Conservation (phyloP, 2,113 vertebrate genomes). For the Proteles cristata region DNA sequence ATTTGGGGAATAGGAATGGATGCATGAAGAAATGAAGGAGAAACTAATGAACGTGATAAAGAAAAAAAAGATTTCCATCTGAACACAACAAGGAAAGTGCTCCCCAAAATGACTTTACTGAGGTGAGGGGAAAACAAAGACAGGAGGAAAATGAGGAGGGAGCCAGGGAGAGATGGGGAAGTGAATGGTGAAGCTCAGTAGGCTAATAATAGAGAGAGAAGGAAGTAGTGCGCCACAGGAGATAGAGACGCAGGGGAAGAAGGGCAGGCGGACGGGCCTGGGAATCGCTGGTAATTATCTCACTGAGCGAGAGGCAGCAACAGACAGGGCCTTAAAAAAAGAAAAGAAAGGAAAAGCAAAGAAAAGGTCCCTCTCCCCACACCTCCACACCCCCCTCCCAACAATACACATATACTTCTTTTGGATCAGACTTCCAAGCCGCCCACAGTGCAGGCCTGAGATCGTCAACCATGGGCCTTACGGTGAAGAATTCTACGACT, state of each 20-base stretch:
- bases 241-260: slow-evolving; percentile 62
- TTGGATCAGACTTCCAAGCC: not conserved
- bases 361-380: not conserved
- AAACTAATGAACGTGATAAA: not conserved
- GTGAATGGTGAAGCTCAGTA: not conserved
- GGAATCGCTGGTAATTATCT: slow-evolving; percentile 17
- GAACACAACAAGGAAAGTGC: not conserved
- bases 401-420: not conserved
- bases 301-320: not conserved
- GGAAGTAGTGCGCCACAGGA: slow-evolving; percentile 52
- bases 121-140: not conserved
- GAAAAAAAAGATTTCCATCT: not conserved
- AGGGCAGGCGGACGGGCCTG: not conserved
- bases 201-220: slow-evolving; percentile 71
- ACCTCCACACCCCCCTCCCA: not conserved
- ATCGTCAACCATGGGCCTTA: not conserved
- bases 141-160: not conserved
- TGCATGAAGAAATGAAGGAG: not conserved
- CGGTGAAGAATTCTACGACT: not conserved
- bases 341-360: not conserved
- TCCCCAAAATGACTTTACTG: not conserved
- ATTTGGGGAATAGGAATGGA: not conserved
- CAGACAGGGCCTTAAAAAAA: not conserved
- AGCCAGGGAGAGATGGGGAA: not conserved
- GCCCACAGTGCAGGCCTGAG: not conserved